A percentile compares a stretch with the other conserved stretches of the same genome.
These are phyloP conservation scores for Anarhynchus alexandrinus DNA, from an alignment of 2,113 vertebrate species.

Conservation along the genomic window DNA sequence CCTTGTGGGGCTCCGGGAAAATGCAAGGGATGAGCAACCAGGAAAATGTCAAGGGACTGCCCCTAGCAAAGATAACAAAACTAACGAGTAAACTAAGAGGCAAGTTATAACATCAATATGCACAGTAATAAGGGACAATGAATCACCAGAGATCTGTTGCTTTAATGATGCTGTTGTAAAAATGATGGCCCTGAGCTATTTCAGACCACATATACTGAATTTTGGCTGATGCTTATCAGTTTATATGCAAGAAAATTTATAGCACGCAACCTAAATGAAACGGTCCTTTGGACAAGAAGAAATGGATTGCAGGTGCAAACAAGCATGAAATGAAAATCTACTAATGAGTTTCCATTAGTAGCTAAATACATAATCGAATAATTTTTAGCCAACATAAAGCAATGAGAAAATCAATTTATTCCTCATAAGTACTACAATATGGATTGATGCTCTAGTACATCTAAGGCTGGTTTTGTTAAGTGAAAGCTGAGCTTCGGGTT, in stretches of 20 bases:
- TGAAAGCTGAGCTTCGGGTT: not conserved
- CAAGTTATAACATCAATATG: not conserved
- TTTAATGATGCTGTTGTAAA: not conserved
- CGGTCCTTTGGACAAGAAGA: slow-evolving; percentile 19
- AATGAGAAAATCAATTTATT: slow-evolving; percentile 68
- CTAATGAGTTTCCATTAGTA: slow-evolving; percentile 72
- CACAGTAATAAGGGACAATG: not conserved
- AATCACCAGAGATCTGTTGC: not conserved
- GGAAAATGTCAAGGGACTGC: not conserved
- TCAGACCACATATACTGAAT: not conserved
- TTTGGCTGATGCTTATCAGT: slow-evolving; percentile 8
- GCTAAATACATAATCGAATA: slow-evolving; percentile 72
- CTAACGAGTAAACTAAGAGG: not conserved
- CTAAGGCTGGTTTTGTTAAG: slow-evolving; percentile 10
- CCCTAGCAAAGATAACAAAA: not conserved
- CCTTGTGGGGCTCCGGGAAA: not conserved
- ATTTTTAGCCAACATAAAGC: slow-evolving; percentile 41
- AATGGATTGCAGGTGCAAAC: slow-evolving; percentile 66
- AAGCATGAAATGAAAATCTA: slow-evolving; percentile 73
- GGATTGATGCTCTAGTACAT: slow-evolving; percentile 26
- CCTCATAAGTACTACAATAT: slow-evolving; percentile 32
- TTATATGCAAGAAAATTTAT: not conserved
- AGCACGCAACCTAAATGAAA: slow-evolving; percentile 26
- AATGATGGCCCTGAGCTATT: not conserved
- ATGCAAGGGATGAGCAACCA: not conserved